Evolutionary conservation across 2,113 vertebrate genomes (phyloP), one percentile per base, ranked within the genome.

Genomic region (Tauraco erythrolophus): DNA sequence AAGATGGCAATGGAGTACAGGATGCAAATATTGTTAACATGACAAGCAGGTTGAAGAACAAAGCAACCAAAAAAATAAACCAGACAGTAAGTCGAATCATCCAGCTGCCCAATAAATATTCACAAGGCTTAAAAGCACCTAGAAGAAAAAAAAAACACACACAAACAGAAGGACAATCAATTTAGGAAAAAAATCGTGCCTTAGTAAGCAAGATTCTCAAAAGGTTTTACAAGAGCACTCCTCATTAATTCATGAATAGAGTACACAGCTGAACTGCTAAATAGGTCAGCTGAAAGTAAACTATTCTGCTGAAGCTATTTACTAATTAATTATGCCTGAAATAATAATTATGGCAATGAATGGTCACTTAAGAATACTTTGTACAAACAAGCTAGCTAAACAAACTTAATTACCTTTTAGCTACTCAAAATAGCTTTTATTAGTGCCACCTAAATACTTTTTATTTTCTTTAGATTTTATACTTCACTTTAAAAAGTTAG

Each of bases 1-100:
- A 98, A 11, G 99, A 98, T 60, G 99, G 98, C 56, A 99, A 61
- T 2, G 98, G 95, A 68, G 90, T 83, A 62, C 94, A 98, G 54
- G 98, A 97, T 28, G 97, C 98, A 97, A 99, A 99, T 77, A 99
- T 98, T 51, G 98, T 98, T 66, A 99, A 97, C 74, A 99, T 98
- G 84, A 99, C 99, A 93, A 99, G 97, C 79, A 98, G 96, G 97
- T 99, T 99, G 97, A 99, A 99, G 92, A 99, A 97, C 94, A 99
- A 94, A 2, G 99, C 99, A 78, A 99, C 98, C 98, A 99, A 97
- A 97, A 99, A 99, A 98, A 99, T 99, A 98, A 99, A 99, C 99
- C 99, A 99, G 78, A 99, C 99, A 0, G 99, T 99, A 89, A 99
- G 98, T 65, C 99, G 99, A 76, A 99, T 99, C 99, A 99, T 99